A percentile compares a stretch with the other conserved stretches of the same genome.
These are phyloP conservation scores for Limonius californicus DNA, from an alignment of 1,140 invertebrate species.

Conservation along the genomic window DNA sequence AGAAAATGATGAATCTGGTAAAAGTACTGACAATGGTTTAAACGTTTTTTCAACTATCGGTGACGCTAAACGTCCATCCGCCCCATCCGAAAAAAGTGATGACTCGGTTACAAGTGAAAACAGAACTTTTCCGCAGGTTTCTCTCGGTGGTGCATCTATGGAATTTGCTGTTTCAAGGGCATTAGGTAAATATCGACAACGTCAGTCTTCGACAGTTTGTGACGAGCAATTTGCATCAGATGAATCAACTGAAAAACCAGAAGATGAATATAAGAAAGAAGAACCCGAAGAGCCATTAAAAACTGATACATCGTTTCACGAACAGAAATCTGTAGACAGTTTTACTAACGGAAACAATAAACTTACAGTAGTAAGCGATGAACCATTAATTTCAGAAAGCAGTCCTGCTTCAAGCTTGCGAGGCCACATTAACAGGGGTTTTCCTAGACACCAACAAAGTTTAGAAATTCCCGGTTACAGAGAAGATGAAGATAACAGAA, in stretches of 20 bases:
- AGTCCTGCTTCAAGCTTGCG: slow-evolving; percentile 61
- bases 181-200: slow-evolving; percentile 73
- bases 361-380: slow-evolving; percentile 23
- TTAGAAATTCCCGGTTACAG: slow-evolving; percentile 72
- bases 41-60: slow-evolving; percentile 69
- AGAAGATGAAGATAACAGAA: slow-evolving; percentile 79
- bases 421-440: slow-evolving; percentile 55
- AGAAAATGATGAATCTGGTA: slow-evolving; percentile 58
- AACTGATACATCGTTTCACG: background rate
- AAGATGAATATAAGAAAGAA: slow-evolving; percentile 34
- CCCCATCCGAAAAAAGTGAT: slow-evolving; percentile 52
- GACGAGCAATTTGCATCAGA: slow-evolving; percentile 56
- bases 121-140: slow-evolving; percentile 51
- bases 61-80: slow-evolving; percentile 61
- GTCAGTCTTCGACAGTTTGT: slow-evolving; percentile 66
- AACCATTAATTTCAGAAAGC: slow-evolving; percentile 48
- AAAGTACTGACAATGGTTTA: slow-evolving; percentile 57
- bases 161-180: slow-evolving; percentile 82
- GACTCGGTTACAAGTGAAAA: slow-evolving; percentile 45
- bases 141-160: slow-evolving; percentile 61
- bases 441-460: slow-evolving; percentile 69
- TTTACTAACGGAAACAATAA: slow-evolving; percentile 20
- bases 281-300: slow-evolving; percentile 38
- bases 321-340: slow-evolving; percentile 48
- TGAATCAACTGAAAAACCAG: slow-evolving; percentile 45